These are phyloP conservation scores for Drosophila kambysellisi DNA, from an alignment of 2,888 invertebrate species.

Conservation along the genomic window DNA sequence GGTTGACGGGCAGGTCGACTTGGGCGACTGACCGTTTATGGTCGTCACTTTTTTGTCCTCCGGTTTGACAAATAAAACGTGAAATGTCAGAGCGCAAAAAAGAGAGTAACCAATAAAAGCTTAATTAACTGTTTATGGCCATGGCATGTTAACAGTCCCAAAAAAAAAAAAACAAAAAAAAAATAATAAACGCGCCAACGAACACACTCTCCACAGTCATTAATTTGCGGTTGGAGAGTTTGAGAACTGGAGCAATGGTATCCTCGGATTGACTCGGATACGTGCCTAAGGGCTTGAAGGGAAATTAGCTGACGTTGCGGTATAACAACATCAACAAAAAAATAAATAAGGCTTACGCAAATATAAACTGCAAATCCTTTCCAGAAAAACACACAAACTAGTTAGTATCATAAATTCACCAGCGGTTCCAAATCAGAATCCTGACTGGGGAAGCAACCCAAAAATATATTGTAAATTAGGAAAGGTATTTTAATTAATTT, in stretches of 20 bases:
- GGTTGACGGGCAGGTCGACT: constrained; percentile 12
- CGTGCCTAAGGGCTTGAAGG: constrained; percentile 3
- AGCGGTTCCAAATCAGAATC: background rate
- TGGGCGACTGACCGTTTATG: constrained; percentile 63
- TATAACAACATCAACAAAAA: constrained; percentile 2
- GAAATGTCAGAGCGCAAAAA: constrained; percentile 70
- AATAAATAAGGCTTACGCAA: constrained; percentile 2
- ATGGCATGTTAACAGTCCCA: constrained; percentile 69
- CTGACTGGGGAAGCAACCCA: background rate
- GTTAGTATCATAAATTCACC: constrained; percentile 3
- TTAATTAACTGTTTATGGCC: constrained; percentile 80
- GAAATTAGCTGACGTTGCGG: constrained; percentile 22
- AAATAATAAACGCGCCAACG: constrained; percentile 12
- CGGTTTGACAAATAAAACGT: constrained; percentile 79
- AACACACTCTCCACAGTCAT: constrained; percentile 49
- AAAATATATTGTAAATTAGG: background rate
- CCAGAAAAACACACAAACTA: constrained; percentile 12
- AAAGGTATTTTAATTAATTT: background rate
- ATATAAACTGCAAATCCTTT: constrained; percentile 29
- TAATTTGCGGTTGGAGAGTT: constrained; percentile 57
- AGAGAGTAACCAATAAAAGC: constrained; percentile 78
- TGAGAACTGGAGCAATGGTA: constrained; percentile 12
- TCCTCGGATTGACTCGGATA: constrained; percentile 23
- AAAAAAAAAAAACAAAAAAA: constrained; percentile 1
- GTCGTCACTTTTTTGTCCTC: constrained; percentile 72